Evolutionary conservation across 1,140 invertebrate genomes (phyloP).

Genomic region (Chionoecetes opilio): DNA sequence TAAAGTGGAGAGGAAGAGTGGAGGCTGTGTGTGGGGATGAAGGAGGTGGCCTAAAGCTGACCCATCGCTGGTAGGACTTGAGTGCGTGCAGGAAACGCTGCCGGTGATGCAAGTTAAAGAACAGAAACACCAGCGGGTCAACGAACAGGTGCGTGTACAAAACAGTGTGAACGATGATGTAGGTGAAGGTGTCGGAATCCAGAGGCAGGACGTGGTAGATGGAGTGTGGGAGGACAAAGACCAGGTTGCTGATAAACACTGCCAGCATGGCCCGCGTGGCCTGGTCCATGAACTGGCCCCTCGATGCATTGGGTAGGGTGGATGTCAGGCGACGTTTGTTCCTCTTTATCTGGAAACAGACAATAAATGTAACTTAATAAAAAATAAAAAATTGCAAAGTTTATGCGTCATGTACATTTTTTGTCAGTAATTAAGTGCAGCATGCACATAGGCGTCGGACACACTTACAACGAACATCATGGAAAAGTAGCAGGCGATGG

Average conservation of each 20-base stretch:
- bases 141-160: slow-evolving; percentile 32
- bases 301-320: background rate
- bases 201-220: slow-evolving; percentile 24
- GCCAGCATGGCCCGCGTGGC: slow-evolving; percentile 59
- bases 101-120: background rate
- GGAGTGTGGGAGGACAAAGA: slow-evolving; percentile 35
- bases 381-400: too few species aligned
- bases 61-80: too few species aligned
- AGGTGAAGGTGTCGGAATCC: background rate
- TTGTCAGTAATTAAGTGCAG: too few species aligned
- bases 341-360: background rate
- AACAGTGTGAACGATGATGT: background rate
- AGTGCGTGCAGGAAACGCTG: background rate
- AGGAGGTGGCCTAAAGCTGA: too few species aligned
- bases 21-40: too few species aligned
- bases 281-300: background rate
- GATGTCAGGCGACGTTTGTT: slow-evolving; percentile 31
- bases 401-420: too few species aligned
- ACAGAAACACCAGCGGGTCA: slow-evolving; percentile 46
- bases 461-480: slow-evolving; percentile 11
- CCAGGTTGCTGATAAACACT: slow-evolving; percentile 51
- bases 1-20: too few species aligned
- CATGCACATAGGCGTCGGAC: background rate
- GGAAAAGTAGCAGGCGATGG: slow-evolving; percentile 22
- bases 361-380: background rate